A percentile compares a stretch with the other conserved stretches of the same genome.
Conservation (phyloP, 2,113 vertebrate species). For the Neodon shergylaensis region DNA sequence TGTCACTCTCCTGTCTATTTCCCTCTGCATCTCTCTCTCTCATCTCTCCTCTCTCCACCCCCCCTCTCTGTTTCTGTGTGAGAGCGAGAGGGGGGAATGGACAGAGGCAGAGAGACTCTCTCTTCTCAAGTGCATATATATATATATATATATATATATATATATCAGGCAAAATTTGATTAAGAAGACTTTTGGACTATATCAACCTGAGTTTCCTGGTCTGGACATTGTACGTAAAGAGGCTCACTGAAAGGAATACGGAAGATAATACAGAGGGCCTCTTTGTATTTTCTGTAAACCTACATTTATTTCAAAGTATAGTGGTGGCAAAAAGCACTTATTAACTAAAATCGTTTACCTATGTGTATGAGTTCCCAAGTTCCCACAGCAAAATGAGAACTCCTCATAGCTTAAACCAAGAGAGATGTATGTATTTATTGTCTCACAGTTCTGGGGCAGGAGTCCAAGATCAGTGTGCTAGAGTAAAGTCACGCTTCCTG, state of each 20-base stretch:
- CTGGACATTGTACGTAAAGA: background rate
- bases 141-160: too few species aligned
- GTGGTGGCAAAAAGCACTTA: background rate
- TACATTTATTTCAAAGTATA: constrained; percentile 5
- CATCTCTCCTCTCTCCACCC: too few species aligned
- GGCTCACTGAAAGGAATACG: background rate
- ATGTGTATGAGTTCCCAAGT: background rate
- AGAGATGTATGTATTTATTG: background rate
- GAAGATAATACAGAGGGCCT: background rate
- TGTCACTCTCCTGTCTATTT: background rate
- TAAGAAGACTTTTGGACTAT: background rate
- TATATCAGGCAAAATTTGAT: constrained; percentile 7
- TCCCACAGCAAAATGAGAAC: background rate
- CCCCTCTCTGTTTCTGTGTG: too few species aligned
- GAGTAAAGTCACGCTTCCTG: background rate
- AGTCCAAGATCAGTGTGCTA: background rate
- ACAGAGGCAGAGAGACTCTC: too few species aligned
- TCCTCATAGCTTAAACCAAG: background rate
- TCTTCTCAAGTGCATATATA: accelerated
- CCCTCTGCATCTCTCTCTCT: background rate
- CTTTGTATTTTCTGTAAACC: background rate
- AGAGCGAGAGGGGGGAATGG: too few species aligned
- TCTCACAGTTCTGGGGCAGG: background rate
- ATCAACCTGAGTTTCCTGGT: background rate
- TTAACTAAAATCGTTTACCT: constrained; percentile 12